A percentile compares a stretch with the other conserved stretches of the same genome.
Evolutionary conservation across 2,797 vertebrate species (phyloP).

Genomic region (Sebastes matsubarae): DNA sequence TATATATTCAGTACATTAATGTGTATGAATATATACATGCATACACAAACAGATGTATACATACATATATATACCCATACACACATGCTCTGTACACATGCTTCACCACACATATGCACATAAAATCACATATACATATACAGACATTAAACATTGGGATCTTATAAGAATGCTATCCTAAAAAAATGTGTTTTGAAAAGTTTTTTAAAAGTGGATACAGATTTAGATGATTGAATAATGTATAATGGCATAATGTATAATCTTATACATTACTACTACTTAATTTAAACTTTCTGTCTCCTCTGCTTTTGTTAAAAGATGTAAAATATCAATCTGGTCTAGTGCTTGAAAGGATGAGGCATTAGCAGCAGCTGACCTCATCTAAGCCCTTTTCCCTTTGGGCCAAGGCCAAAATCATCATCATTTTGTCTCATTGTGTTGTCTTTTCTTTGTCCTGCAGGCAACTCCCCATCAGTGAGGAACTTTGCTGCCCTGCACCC

Average conservation of each 20-base stretch:
- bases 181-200: too few relatives aligned
- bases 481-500: constrained; percentile 2
- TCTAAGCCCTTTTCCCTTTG: constrained; percentile 30
- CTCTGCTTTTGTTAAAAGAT: constrained; percentile 36
- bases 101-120: too few relatives aligned
- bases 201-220: too few relatives aligned
- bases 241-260: not conserved
- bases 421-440: constrained; percentile 42
- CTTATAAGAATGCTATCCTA: too few relatives aligned
- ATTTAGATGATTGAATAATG: too few relatives aligned
- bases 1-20: too few relatives aligned
- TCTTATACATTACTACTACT: not conserved
- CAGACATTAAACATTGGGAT: too few relatives aligned
- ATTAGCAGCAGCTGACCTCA: constrained; percentile 47
- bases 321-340: constrained; percentile 1
- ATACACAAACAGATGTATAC: too few relatives aligned
- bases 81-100: too few relatives aligned
- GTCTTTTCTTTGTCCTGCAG: constrained; percentile 58
- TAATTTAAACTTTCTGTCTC: constrained; percentile 30
- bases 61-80: too few relatives aligned
- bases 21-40: too few relatives aligned
- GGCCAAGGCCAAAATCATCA: constrained; percentile 28
- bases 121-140: too few relatives aligned
- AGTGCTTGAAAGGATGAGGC: not conserved
- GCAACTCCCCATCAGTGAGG: constrained; percentile 35